A percentile compares a stretch with the other conserved stretches of the same genome.
phyloP scores from a whole-genome alignment of 1,140 invertebrate species.

The Phthorimaea operculella region DNA sequence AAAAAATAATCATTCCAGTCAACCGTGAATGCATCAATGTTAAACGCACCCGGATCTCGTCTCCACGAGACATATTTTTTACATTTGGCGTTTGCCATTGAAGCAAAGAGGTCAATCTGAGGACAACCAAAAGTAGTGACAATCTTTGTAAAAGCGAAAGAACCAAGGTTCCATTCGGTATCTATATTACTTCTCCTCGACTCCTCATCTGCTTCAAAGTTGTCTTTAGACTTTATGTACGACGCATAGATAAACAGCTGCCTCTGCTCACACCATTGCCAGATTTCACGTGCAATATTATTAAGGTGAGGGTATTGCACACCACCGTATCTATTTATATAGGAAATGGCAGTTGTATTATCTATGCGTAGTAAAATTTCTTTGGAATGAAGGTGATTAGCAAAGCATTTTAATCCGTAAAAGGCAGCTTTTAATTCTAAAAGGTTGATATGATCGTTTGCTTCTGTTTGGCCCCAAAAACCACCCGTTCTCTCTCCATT shows the following conservation, averaged over 20 bases:
- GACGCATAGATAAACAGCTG: conserved; percentile 24
- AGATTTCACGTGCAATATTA: conserved; percentile 21
- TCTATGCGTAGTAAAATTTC: conserved; percentile 21
- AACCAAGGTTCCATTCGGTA: conserved; percentile 18
- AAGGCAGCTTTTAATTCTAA: conserved; percentile 29
- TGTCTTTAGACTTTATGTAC: conserved; percentile 28
- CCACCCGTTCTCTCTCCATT: conserved; percentile 19
- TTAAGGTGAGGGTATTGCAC: conserved; percentile 20
- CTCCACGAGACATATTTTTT: conserved; percentile 13
- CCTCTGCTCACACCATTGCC: conserved; percentile 32
- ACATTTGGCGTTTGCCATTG: conserved; percentile 12
- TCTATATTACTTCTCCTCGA: conserved; percentile 21
- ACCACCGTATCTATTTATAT: conserved; percentile 29
- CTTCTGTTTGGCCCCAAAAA: conserved; percentile 20
- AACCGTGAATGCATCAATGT: conserved; percentile 14
- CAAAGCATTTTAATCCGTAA: conserved; percentile 27
- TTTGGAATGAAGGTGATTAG: conserved; percentile 5
- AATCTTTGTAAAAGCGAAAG: conserved; percentile 4
- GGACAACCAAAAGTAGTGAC: conserved; percentile 12
- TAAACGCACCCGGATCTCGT: conserved; percentile 12
- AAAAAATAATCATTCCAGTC: conserved; percentile 10
- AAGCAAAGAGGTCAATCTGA: conserved; percentile 13
- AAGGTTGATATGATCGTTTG: conserved; percentile 25
- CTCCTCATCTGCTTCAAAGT: conserved; percentile 23
- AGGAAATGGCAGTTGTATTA: conserved; percentile 30